phyloP scores from a whole-genome alignment of 2,797 vertebrate species.

The Melanotaenia trifasciata region DNA sequence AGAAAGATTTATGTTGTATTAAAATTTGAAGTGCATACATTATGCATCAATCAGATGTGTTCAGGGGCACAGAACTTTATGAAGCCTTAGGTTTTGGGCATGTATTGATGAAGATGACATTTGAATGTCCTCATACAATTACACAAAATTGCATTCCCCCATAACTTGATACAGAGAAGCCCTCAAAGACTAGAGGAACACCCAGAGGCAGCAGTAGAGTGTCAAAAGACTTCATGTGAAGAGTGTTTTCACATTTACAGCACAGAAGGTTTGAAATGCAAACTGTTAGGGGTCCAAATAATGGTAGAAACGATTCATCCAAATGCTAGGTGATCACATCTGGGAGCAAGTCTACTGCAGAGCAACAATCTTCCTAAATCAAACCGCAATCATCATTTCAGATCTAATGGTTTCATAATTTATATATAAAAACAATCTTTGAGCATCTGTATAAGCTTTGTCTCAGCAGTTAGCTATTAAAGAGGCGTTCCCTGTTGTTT shows the following conservation, averaged over 20 bases:
- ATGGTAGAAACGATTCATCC: conserved; percentile 63
- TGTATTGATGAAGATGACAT: conserved; percentile 38
- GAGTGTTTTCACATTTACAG: conserved; percentile 27
- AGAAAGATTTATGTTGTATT: background rate
- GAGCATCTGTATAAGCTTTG: conserved; percentile 35
- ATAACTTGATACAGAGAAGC: background rate
- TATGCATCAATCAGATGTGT: conserved; percentile 59
- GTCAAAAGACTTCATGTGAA: conserved; percentile 46
- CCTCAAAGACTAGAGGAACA: conserved; percentile 5
- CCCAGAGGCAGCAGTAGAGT: conserved; percentile 13
- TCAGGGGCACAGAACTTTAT: conserved; percentile 47
- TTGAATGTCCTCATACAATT: conserved; percentile 27
- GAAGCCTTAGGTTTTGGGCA: conserved; percentile 50
- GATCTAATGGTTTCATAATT: conserved; percentile 52
- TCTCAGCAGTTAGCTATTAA: conserved; percentile 46
- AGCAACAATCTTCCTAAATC: conserved; percentile 46
- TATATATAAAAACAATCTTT: conserved; percentile 29
- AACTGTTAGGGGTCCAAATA: conserved; percentile 16
- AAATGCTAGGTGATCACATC: conserved; percentile 65
- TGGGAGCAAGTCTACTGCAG: conserved; percentile 53
- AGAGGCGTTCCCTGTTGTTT: conserved; percentile 30
- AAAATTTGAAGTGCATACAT: background rate
- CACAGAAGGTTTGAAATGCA: conserved; percentile 30
- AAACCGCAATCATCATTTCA: conserved; percentile 56
- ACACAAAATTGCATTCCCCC: conserved; percentile 26